phyloP scores from a whole-genome alignment of 1,140 invertebrate species.

The Lethocerus indicus region DNA sequence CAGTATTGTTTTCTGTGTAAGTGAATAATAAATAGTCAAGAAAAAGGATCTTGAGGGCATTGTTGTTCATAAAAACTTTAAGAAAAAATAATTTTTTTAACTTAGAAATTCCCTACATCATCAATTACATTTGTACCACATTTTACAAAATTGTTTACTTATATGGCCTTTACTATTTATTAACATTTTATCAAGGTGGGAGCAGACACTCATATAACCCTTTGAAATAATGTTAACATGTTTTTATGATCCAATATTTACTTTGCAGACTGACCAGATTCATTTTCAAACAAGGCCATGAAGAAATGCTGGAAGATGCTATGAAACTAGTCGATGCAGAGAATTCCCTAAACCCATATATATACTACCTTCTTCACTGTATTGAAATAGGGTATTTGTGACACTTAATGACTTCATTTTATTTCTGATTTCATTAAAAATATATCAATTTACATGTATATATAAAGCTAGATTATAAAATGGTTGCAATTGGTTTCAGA shows the following conservation, averaged over 20 bases:
- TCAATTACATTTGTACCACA: neutral
- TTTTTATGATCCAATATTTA: neutral
- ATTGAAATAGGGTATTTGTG: neutral
- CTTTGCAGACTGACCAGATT: neutral
- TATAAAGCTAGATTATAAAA: too few relatives aligned
- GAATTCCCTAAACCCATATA: neutral
- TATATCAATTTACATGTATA: too few relatives aligned
- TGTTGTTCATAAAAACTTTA: neutral
- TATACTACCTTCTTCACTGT: neutral
- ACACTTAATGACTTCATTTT: neutral
- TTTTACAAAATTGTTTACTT: neutral
- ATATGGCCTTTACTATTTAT: neutral
- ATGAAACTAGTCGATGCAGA: neutral
- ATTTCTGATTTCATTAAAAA: neutral
- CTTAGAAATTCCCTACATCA: neutral
- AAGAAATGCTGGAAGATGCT: constrained; percentile 1
- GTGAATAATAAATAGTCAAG: neutral
- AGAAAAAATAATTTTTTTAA: neutral
- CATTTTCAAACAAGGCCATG: neutral
- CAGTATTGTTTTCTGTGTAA: neutral
- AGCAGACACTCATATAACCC: too few relatives aligned
- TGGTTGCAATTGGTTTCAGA: too few relatives aligned
- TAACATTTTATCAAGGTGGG: too few relatives aligned
- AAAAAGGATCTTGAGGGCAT: too few relatives aligned
- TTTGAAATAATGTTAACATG: neutral